Base-by-base conservation (phyloP, 2,888 invertebrate genomes). In the Anarsia innoxiella region DNA sequence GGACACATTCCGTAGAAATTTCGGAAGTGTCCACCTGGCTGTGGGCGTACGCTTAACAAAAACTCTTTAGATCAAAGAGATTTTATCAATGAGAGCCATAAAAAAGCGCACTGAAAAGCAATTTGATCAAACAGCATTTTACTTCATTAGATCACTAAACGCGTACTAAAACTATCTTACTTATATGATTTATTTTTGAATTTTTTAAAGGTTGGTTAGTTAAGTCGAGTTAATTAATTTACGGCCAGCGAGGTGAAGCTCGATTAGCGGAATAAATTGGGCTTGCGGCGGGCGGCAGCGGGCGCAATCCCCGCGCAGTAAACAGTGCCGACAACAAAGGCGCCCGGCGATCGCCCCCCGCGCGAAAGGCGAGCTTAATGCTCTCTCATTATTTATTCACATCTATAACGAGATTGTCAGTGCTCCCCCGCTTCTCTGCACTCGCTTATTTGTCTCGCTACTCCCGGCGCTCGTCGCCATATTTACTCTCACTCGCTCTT, bases 371-470 rank as follows among this genome's bases (percentile, higher is more conserved):
- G 65, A 59, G 68, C 71, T 75, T 75, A 76, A 76, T 78, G 77
- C 75, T 71, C 63, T 70, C 74, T 78, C 75, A 80, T 82, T 82
- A 79, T 80, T 83, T 80, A 83, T 83, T 83, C 78, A 83, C 78
- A 71, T 78, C 72, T 74, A 71, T 79, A 79, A 79, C 78, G 76
- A 78, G 75, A 79, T 82, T 79, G 76, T 75, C 76, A 72, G 78
- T 68, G 68, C 68, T 69, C 70, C 69, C 72, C 59, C 49, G 47
- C 53, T 56, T 45, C 53, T 53, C 59, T 57, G 53, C 52, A 50
- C 44, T 55, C 50, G 53, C 58, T 56, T 59, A 58, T 61, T 59
- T 58, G 57, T 60, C 55, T 57, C 51, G 54, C 48, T 66, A 61
- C 64, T 61, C 57, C 55, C 59, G 52, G 49, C 56, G 50, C 56